Percentiles rank a stretch among this genome's conserved stretches.
phyloP scores from a whole-genome alignment of 64 coral and sea anemone species.

The Trachythela sp. region DNA sequence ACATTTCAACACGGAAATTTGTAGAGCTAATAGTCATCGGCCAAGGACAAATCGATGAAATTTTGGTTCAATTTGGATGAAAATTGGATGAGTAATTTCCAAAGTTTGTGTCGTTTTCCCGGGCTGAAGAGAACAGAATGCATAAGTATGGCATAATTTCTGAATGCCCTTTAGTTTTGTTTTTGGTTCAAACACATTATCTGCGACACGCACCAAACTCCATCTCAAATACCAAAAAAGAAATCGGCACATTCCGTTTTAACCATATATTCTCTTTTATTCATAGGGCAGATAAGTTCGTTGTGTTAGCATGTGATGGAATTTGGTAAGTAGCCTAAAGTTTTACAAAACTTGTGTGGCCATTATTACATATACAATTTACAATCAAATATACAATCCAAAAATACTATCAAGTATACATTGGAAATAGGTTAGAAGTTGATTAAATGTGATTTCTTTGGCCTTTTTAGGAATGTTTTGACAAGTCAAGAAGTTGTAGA shows the following conservation, averaged over 20 bases:
- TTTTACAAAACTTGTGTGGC: not conserved
- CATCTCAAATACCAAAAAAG: too few relatives aligned
- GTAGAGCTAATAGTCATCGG: too few relatives aligned
- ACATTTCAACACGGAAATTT: too few relatives aligned
- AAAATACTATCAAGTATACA: not conserved
- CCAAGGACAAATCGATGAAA: too few relatives aligned
- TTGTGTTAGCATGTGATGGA: slow-evolving; percentile 92
- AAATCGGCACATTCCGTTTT: not conserved
- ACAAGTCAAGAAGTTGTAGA: slow-evolving; percentile 95
- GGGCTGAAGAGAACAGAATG: too few relatives aligned
- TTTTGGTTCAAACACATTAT: too few relatives aligned
- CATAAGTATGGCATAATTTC: too few relatives aligned
- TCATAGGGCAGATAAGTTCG: slow-evolving; percentile 79
- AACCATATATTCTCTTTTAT: not conserved
- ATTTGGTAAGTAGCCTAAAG: slow-evolving; percentile 65
- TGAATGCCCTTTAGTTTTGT: too few relatives aligned
- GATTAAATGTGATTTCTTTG: not conserved
- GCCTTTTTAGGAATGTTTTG: slow-evolving; percentile 78
- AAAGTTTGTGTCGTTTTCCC: too few relatives aligned
- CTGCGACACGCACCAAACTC: not conserved
- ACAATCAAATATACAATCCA: too few relatives aligned
- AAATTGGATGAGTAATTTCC: too few relatives aligned
- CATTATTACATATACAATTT: not conserved
- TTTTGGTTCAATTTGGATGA: too few relatives aligned
- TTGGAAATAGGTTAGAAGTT: not conserved